Percentiles rank a stretch among this genome's conserved stretches.
phyloP scores from a whole-genome alignment of 2,113 vertebrate species.

The Prionailurus bengalensis region DNA sequence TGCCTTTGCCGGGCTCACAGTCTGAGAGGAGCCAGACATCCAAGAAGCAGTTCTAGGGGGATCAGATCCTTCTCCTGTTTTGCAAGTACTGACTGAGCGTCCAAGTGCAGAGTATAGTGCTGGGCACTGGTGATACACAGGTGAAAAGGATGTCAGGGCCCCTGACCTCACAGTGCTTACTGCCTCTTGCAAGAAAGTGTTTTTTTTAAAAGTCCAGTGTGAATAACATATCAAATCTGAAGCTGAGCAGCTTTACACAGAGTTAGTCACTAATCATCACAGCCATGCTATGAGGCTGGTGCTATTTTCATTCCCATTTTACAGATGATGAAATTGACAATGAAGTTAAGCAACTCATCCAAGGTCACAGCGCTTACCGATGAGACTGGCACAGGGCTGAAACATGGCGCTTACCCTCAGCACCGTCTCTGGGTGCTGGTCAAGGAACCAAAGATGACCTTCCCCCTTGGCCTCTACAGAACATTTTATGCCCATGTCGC shows the following conservation, averaged over 20 bases:
- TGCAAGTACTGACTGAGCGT: background rate
- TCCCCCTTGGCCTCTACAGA: too few relatives aligned
- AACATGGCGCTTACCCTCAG: background rate
- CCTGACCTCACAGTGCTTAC: background rate
- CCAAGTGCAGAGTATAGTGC: too few relatives aligned
- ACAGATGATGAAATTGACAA: background rate
- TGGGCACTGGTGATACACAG: background rate
- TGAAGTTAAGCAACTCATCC: background rate
- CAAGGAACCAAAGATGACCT: background rate
- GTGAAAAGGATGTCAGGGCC: background rate
- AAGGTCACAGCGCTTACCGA: background rate
- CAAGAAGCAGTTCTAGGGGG: background rate
- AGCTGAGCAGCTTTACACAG: background rate
- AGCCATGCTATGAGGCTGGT: background rate
- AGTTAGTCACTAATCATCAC: too few relatives aligned
- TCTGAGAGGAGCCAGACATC: background rate
- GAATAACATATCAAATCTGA: background rate
- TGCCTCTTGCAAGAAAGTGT: background rate
- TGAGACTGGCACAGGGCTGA: accelerated
- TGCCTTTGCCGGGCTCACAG: background rate
- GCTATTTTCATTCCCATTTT: background rate
- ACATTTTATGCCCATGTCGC: background rate
- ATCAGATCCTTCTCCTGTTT: background rate
- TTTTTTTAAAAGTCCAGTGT: background rate
- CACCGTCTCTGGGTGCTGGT: background rate